Conservation (phyloP, 2,888 invertebrate genomes). For the Heliconius aoede region DNA sequence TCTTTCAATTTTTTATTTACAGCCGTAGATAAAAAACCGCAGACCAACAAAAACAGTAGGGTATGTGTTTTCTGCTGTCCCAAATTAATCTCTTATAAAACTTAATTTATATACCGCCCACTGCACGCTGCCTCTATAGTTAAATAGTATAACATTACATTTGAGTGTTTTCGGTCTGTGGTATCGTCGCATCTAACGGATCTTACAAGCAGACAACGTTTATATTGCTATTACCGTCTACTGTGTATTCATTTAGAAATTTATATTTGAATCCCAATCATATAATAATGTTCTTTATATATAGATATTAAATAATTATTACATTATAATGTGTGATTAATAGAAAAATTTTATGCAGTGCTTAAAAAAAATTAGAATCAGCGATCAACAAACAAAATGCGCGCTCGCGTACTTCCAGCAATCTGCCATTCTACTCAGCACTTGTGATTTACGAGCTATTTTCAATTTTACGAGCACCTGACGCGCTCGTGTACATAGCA, state of each 20-base stretch:
- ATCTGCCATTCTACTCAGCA: slow-evolving; percentile 72
- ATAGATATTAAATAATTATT: neutral
- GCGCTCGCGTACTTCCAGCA: slow-evolving; percentile 69
- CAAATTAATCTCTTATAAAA: slow-evolving; percentile 68
- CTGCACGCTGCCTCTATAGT: slow-evolving; percentile 46
- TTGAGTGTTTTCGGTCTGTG: slow-evolving; percentile 53
- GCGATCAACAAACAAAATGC: slow-evolving; percentile 68
- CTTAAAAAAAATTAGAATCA: neutral
- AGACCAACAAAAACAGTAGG: slow-evolving; percentile 63
- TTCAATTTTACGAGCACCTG: slow-evolving; percentile 74
- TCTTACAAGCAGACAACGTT: slow-evolving; percentile 7
- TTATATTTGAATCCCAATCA: slow-evolving; percentile 6
- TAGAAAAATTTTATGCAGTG: neutral
- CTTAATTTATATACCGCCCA: slow-evolving; percentile 73
- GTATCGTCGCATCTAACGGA: slow-evolving; percentile 6
- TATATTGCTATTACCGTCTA: slow-evolving; percentile 17
- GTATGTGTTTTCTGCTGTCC: slow-evolving; percentile 61
- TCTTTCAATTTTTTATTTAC: slow-evolving; percentile 61
- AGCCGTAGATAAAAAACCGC: no score
- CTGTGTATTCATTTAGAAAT: slow-evolving; percentile 12
- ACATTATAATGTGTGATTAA: neutral
- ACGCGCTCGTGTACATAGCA: slow-evolving; percentile 64
- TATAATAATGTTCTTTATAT: neutral
- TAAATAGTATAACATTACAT: slow-evolving; percentile 63
- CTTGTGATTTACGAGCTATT: slow-evolving; percentile 75